phyloP scores from a whole-genome alignment of 2,888 invertebrate species.

The Pachliopta kotzebuea region DNA sequence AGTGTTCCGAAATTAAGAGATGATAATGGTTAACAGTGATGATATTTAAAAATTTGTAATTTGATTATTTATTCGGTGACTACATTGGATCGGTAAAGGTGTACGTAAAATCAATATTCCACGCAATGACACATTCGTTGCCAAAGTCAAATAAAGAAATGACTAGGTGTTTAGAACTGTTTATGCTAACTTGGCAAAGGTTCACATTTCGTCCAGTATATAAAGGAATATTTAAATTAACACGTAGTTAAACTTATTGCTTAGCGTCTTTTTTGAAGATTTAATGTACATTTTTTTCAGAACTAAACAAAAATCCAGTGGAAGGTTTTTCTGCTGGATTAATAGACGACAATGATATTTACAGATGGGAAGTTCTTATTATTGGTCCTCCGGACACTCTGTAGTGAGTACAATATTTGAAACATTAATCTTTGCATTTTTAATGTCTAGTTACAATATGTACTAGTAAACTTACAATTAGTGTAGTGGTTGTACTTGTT shows the following conservation, averaged over 20 bases:
- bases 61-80: conserved; percentile 31
- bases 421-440: not conserved
- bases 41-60: conserved; percentile 21
- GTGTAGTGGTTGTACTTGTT: too few species aligned
- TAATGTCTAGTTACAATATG: not conserved
- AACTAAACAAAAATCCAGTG: conserved; percentile 99
- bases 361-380: conserved; percentile 99
- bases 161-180: conserved; percentile 46
- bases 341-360: conserved; percentile 99
- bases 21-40: conserved; percentile 42
- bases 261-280: not conserved
- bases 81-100: conserved; percentile 32
- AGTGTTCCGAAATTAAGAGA: conserved; percentile 71
- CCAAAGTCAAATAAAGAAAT: conserved; percentile 50
- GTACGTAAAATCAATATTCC: conserved; percentile 70
- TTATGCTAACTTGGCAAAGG: conserved; percentile 53
- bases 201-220: conserved; percentile 39
- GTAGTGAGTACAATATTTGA: conserved; percentile 87
- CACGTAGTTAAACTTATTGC: conserved; percentile 13
- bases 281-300: conserved; percentile 79
- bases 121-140: conserved; percentile 57
- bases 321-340: conserved; percentile 99
- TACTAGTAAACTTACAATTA: not conserved
- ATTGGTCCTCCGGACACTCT: conserved; percentile 99
- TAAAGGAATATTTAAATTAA: conserved; percentile 41